phyloP scores from a whole-genome alignment of 2,888 invertebrate genomes.

The Coecobrya sp. region DNA sequence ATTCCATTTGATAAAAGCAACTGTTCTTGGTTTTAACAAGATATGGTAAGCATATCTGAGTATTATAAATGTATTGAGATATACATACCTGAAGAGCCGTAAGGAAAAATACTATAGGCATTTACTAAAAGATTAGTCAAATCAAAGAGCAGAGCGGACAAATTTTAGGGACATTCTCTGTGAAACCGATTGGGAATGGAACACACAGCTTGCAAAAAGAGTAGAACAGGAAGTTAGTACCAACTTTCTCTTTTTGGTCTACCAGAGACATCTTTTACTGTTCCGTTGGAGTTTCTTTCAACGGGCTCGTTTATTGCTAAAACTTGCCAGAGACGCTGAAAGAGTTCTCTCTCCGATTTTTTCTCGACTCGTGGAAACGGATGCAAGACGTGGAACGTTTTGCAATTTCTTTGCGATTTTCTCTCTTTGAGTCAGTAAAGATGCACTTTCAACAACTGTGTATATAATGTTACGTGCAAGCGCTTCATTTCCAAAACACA shows the following conservation, averaged over 20 bases:
- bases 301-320: not conserved
- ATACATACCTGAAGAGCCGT: not conserved
- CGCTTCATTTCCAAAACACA: not conserved
- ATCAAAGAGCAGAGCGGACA: not conserved
- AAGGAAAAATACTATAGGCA: not conserved
- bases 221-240: not conserved
- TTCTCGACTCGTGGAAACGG: not conserved
- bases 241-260: not conserved
- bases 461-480: too few relatives aligned
- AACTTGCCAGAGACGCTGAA: not conserved
- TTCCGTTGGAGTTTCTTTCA: not conserved
- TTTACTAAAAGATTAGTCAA: not conserved
- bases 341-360: not conserved
- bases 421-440: not conserved
- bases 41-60: not conserved
- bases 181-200: not conserved
- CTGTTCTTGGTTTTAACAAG: not conserved
- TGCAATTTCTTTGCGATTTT: not conserved
- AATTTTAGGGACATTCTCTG: not conserved
- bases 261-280: slow-evolving; percentile 16
- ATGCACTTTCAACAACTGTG: too few relatives aligned
- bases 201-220: too few relatives aligned
- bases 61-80: not conserved
- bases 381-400: not conserved
- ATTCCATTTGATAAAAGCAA: not conserved